Evolutionary conservation across 2,113 vertebrate species (phyloP), one percentile per base, ranked within the genome.

Genomic region (Benitochromis conjunctus): DNA sequence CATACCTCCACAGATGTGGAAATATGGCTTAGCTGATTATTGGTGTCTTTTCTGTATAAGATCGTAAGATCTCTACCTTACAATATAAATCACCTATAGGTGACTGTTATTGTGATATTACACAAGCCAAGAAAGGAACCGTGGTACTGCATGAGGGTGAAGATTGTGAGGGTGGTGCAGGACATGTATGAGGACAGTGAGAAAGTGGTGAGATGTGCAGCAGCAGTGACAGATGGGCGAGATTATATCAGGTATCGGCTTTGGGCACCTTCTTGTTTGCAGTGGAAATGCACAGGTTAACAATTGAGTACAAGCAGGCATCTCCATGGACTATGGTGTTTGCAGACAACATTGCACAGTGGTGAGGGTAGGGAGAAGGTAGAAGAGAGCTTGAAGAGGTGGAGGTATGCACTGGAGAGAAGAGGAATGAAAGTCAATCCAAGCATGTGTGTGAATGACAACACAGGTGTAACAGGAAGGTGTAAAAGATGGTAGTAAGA

Each of bases 221-320:
- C 2, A 64, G 60, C 19, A 64, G 60, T 38, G 60, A 64, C 60
- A 38, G 19, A 19, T 64, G 34, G 34, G 60, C 10, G n/a, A 64
- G 6, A 38, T 38, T 64, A 38, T 31, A 64, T 64, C 10, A 21
- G 34, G 60, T 38, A 64, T 64, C 38, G 60, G 60, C 60, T 64
- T 38, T 64, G 6, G 34, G 60, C 2, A 64, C 19, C 34, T 64
- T 64, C 60, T 13, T 64, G 60, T 64, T 64, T 64, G 60, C 34
- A 64, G 10, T 64, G 60, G 34, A 64, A 38, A 64, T 64, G 60
- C 19, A 64, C 10, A 64, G 60, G 34, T 64, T 64, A 64, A 64
- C 60, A 38, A 19, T 21, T 3, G 34, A 64, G 19, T 64, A 21
- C 3, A 64, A 38, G 34, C 19, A 64, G 60, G 60, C 34, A 0